Conservation (phyloP, 2,888 invertebrate species). For the Meteorus cinctellus region DNA sequence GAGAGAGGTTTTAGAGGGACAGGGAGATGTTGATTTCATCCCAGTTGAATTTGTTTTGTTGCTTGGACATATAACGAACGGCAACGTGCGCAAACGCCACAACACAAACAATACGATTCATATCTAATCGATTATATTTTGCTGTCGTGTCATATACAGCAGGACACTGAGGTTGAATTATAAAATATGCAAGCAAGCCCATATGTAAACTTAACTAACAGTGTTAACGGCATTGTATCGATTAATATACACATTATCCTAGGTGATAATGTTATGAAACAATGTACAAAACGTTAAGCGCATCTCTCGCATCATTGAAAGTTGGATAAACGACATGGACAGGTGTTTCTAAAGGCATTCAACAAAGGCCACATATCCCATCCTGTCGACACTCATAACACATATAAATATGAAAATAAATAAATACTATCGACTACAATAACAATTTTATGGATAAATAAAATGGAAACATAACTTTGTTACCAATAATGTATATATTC, state of each 20-base stretch:
- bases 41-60: conserved; percentile 26
- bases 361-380: background rate
- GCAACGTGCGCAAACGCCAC: background rate
- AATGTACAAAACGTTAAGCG: background rate
- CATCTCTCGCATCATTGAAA: background rate
- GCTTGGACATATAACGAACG: conserved; percentile 18
- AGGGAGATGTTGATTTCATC: conserved; percentile 5
- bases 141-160: background rate
- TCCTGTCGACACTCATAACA: background rate
- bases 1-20: conserved; percentile 3
- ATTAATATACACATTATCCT: conserved; percentile 9
- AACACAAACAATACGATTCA: conserved; percentile 5
- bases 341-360: background rate
- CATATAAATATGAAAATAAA: background rate
- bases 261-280: background rate
- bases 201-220: background rate
- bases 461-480: background rate
- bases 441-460: background rate
- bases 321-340: background rate
- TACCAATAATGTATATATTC: background rate
- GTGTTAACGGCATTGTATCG: conserved; percentile 5
- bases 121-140: conserved; percentile 8
- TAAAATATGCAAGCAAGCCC: conserved; percentile 20
- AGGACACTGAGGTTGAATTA: background rate
- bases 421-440: background rate